Base-by-base conservation (phyloP, 2,888 invertebrate species). In the Steinernema hermaphroditum region DNA sequence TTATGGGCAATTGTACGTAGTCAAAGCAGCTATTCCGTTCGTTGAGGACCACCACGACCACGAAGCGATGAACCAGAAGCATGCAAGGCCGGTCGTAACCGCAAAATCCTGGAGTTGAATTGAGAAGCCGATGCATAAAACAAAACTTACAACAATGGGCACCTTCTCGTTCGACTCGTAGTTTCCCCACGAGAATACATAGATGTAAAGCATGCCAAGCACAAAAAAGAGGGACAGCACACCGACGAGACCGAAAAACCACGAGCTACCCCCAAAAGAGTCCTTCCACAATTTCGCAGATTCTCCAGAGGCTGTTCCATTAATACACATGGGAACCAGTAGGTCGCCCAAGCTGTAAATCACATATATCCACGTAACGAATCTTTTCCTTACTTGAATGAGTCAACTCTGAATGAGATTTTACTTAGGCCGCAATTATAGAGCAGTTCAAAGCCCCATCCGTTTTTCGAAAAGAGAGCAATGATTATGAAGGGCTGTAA, bases 211-310 rank as follows among this genome's bases (percentile, higher is more conserved):
- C 37, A 87, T 87, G n/a, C 85, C 88, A 29, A 89, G 78, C 71
- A 88, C 88, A 80, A 90, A 91, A 49, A 92, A 87, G 87, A 92
- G 89, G n/a, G 91, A 90, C 69, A 92, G 87, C 41, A 91, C 91
- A 43, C 92, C 91, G 74, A 91, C 90, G 71, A 91, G 90, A 50
- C 92, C 91, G 87, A 91, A 92, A 88, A 92, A 92, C 24, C 81
- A 81, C 37, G 80, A 75, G 27, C 76, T 76, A 27, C 81, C 78
- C 16, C 29, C 32, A 22, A 32, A 32, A 1, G 37, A 41, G 2
- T 43, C 44, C 16, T 9, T 62, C 44, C 34, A 46, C 1, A 46
- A 29, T 6, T 8, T 1, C n/a, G 2, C 27, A 27, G 44, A 69
- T 19, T 57, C 46, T 29, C 32, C 62, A 16, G 8, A 6, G 19